These are phyloP conservation scores for Leptopilina drosophilae DNA, from an alignment of 2,888 invertebrate genomes.

Conservation along the genomic window DNA sequence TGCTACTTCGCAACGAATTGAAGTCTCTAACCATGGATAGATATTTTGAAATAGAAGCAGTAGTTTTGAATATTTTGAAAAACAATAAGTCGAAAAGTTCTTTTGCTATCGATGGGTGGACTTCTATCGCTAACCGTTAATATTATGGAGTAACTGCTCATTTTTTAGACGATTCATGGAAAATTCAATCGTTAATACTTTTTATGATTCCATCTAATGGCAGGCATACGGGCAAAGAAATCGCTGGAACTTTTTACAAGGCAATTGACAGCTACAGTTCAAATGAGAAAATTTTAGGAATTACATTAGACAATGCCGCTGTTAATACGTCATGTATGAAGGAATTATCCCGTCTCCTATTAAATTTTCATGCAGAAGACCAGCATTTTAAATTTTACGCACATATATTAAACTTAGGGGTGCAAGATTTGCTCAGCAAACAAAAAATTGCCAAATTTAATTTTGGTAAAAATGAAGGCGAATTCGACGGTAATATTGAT, in stretches of 20 bases:
- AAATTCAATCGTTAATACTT: background rate
- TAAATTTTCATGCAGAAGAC: constrained; percentile 52
- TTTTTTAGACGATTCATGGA: background rate
- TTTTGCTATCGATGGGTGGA: background rate
- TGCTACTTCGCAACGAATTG: too few species aligned
- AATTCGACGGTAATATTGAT: constrained; percentile 29
- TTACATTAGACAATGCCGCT: constrained; percentile 41
- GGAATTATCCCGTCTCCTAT: background rate
- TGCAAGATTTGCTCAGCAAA: constrained; percentile 57
- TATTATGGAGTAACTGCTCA: background rate
- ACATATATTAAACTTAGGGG: constrained; percentile 62
- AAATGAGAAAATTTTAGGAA: constrained; percentile 22
- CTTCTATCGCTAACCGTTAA: background rate
- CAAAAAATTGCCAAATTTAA: background rate
- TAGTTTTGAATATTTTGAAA: background rate
- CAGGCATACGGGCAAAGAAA: background rate
- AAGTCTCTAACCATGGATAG: too few species aligned
- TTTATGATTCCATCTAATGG: background rate
- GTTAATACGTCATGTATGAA: constrained; percentile 40
- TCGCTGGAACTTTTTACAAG: background rate
- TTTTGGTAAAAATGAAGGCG: constrained; percentile 5
- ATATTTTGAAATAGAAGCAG: too few species aligned
- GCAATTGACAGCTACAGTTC: background rate
- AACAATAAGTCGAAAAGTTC: background rate
- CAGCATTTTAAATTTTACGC: constrained; percentile 64